These are phyloP conservation scores for Steatornis caripensis DNA, from an alignment of 2,113 vertebrate genomes.

Conservation along the genomic window DNA sequence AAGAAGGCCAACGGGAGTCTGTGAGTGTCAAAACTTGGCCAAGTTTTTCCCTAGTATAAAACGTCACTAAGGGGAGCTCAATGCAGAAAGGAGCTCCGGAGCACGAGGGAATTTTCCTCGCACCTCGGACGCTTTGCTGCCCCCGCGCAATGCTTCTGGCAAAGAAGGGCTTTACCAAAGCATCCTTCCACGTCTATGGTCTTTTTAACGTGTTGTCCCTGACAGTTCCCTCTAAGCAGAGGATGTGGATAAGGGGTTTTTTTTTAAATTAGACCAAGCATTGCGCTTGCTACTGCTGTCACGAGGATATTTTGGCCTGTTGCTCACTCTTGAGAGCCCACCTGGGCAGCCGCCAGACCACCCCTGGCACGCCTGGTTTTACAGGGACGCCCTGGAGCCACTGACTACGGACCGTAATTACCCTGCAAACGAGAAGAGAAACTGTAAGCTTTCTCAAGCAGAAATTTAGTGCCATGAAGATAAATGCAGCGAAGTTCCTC, in stretches of 20 bases:
- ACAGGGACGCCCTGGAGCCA: background rate
- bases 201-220: background rate
- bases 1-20: background rate
- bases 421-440: background rate
- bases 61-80: background rate
- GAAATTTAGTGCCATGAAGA: background rate
- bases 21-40: background rate
- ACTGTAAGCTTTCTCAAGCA: background rate
- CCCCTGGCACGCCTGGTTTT: background rate
- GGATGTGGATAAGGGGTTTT: background rate
- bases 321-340: background rate
- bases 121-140: background rate
- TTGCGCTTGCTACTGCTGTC: background rate
- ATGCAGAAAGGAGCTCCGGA: background rate
- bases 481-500: background rate
- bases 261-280: background rate
- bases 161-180: background rate
- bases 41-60: background rate
- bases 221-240: background rate
- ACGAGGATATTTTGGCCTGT: background rate
- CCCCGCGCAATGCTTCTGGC: background rate
- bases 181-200: too few relatives aligned
- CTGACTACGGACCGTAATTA: background rate
- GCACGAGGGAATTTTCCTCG: background rate
- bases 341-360: background rate